Evolutionary conservation across 1,140 invertebrate genomes (phyloP).

Genomic region (Bombus breviceps): DNA sequence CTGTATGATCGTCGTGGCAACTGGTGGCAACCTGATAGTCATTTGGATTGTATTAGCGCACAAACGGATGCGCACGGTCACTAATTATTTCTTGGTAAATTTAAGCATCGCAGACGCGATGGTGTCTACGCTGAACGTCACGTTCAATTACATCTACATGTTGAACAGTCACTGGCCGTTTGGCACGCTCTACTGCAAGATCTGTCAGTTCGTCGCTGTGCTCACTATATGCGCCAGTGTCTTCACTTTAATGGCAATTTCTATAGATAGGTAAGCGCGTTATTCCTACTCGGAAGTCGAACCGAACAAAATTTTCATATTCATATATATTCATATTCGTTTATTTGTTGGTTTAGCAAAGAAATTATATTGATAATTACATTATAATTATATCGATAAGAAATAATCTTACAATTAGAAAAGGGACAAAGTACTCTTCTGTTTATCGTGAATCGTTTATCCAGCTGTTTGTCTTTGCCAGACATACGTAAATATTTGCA

Average conservation of each 20-base stretch:
- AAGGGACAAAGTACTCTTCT: not conserved
- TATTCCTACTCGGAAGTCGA: not conserved
- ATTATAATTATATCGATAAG: too few species aligned
- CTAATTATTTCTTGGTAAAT: constrained; percentile 98
- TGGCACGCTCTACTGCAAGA: constrained; percentile 95
- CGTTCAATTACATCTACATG: constrained; percentile 97
- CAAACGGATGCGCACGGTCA: constrained; percentile 96
- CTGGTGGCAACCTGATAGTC: constrained; percentile 95
- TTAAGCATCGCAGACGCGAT: constrained; percentile 95
- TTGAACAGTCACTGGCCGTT: constrained; percentile 96
- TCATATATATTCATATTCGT: too few species aligned
- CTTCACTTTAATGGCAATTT: constrained; percentile 97
- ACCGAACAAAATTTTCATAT: too few species aligned
- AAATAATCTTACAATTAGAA: not conserved
- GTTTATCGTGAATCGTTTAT: too few species aligned
- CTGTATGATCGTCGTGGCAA: constrained; percentile 95
- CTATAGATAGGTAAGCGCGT: constrained; percentile 94
- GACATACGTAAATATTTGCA: not conserved
- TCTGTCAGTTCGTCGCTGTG: constrained; percentile 95
- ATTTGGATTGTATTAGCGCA: constrained; percentile 97
- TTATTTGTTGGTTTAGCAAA: not conserved
- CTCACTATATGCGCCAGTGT: constrained; percentile 96
- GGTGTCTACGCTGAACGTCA: constrained; percentile 95
- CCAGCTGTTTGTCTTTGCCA: too few species aligned
- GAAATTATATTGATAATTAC: not conserved